These are phyloP conservation scores for Oncopeltus fasciatus DNA, from an alignment of 1,140 invertebrate species.

Conservation along the genomic window DNA sequence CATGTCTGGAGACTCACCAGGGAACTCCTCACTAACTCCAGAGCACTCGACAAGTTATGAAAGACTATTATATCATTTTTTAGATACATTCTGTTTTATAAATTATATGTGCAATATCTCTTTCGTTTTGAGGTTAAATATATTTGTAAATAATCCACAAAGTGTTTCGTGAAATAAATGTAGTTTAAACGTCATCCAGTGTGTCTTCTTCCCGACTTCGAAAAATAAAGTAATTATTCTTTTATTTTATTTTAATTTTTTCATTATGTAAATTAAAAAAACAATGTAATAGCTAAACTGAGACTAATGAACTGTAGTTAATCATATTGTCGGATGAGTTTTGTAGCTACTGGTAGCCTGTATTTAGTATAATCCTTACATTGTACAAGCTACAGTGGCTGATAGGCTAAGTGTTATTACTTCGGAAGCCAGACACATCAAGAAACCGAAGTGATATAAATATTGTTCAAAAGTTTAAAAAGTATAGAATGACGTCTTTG, in stretches of 20 bases:
- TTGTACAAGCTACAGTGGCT: too few species aligned
- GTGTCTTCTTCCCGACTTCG: conserved; percentile 4
- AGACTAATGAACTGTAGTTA: too few species aligned
- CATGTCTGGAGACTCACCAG: conserved; percentile 88
- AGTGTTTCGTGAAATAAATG: conserved; percentile 9
- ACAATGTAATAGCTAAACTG: too few species aligned
- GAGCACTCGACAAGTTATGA: conserved; percentile 86
- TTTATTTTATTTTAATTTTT: neutral
- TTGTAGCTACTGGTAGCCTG: too few species aligned
- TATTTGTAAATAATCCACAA: conserved; percentile 9
- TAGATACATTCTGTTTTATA: conserved; percentile 7
- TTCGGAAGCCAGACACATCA: too few species aligned
- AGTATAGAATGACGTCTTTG: too few species aligned
- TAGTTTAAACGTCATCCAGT: neutral
- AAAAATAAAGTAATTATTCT: conserved; percentile 12
- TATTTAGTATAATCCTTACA: too few species aligned
- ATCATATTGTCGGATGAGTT: too few species aligned
- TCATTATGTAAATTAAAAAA: neutral
- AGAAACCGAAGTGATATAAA: too few species aligned
- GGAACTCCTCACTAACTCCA: conserved; percentile 84
- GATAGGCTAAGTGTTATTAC: too few species aligned
- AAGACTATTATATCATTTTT: neutral
- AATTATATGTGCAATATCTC: conserved; percentile 6
- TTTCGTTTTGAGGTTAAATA: conserved; percentile 8
- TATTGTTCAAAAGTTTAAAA: too few species aligned